A percentile compares a stretch with the other conserved stretches of the same genome.
These are phyloP conservation scores for Pycnomerus fuliginosus DNA, from an alignment of 2,888 invertebrate species.

Conservation along the genomic window DNA sequence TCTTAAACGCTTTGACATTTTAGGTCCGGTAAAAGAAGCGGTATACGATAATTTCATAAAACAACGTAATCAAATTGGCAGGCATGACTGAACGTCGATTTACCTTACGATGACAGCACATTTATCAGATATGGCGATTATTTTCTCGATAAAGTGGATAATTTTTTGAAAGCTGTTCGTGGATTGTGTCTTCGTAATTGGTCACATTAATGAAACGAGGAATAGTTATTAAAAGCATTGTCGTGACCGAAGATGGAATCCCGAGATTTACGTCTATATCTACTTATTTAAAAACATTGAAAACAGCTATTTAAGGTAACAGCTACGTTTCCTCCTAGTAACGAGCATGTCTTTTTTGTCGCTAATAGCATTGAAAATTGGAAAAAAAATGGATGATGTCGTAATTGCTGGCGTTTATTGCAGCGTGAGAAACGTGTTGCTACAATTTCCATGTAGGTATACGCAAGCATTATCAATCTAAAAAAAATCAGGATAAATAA, in stretches of 20 bases:
- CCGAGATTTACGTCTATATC: constrained; percentile 12
- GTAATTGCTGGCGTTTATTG: constrained; percentile 17
- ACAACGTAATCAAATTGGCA: too few species aligned
- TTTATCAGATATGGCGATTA: too few species aligned
- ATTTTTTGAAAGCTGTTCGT: too few species aligned
- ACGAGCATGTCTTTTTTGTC: too few species aligned
- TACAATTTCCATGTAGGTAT: constrained; percentile 8
- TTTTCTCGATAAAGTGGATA: too few species aligned
- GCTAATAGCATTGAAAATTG: too few species aligned
- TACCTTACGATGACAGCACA: too few species aligned
- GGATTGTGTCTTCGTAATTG: too few species aligned
- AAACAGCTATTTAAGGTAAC: constrained; percentile 15
- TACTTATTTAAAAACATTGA: constrained; percentile 13
- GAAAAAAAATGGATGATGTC: constrained; percentile 14
- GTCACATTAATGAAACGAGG: constrained; percentile 6
- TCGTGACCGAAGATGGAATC: constrained; percentile 16
- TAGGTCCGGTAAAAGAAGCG: too few species aligned
- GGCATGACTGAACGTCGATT: too few species aligned
- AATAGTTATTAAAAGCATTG: constrained; percentile 13
- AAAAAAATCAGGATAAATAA: constrained; percentile 3
- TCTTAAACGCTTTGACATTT: too few species aligned
- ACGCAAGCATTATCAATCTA: constrained; percentile 7
- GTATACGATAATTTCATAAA: too few species aligned
- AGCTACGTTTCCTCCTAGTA: constrained; percentile 12
- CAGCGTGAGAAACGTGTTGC: constrained; percentile 18